Conservation (phyloP, 1,140 invertebrate genomes). For the Choristoneura fumiferana region DNA sequence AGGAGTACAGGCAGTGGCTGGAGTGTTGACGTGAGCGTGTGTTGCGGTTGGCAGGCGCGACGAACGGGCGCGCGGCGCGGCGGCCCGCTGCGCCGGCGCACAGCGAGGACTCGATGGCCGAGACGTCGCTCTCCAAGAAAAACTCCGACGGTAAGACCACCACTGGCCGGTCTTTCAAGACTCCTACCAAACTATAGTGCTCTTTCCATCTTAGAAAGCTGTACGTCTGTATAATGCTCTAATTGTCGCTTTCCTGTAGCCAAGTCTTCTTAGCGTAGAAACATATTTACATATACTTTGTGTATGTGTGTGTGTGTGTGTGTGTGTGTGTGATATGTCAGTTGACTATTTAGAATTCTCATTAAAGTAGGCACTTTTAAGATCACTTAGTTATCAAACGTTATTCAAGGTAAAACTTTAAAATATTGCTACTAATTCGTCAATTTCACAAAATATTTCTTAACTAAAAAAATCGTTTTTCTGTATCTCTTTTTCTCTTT, state of each 20-base stretch:
- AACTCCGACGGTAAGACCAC: constrained; percentile 88
- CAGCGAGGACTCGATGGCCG: constrained; percentile 88
- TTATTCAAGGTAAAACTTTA: neutral
- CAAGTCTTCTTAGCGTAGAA: constrained; percentile 4
- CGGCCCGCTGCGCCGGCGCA: constrained; percentile 82
- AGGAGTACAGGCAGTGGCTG: constrained; percentile 21
- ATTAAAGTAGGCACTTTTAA: constrained; percentile 13
- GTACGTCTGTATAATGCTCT: constrained; percentile 36
- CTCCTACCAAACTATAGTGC: constrained; percentile 24
- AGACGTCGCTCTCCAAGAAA: constrained; percentile 87
- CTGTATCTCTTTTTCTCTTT: too few species aligned
- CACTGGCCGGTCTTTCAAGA: constrained; percentile 19
- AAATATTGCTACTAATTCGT: neutral
- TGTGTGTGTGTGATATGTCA: constrained; percentile 12
- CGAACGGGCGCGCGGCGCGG: constrained; percentile 59
- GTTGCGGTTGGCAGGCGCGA: constrained; percentile 70
- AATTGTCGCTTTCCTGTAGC: constrained; percentile 42
- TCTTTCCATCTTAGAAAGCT: constrained; percentile 36
- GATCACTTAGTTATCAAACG: constrained; percentile 6
- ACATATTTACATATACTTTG: constrained; percentile 20
- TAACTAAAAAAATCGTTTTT: too few species aligned
- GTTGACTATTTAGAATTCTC: constrained; percentile 9
- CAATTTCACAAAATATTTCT: neutral
- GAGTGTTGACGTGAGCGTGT: constrained; percentile 64
- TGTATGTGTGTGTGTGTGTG: constrained; percentile 25